A percentile compares a stretch with the other conserved stretches of the same genome.
These are phyloP conservation scores for Nasalis larvatus DNA, from an alignment of 2,113 vertebrate species.

Conservation along the genomic window DNA sequence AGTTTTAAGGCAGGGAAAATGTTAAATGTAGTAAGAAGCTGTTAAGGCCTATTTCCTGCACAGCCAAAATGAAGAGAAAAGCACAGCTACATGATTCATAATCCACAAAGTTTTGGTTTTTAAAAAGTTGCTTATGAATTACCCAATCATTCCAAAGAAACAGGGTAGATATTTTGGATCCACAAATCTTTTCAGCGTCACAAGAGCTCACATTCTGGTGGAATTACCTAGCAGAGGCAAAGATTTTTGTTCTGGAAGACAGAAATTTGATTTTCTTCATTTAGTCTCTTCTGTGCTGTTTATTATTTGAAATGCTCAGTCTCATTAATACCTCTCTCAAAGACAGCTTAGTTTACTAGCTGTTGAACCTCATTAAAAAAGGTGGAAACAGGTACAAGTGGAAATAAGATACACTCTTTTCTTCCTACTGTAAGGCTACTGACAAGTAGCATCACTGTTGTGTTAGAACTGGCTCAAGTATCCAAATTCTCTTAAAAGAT, in stretches of 20 bases:
- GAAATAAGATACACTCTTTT: not conserved
- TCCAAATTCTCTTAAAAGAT: not conserved
- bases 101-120: not conserved
- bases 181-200: not conserved
- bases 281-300: not conserved
- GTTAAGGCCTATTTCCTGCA: not conserved
- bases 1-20: not conserved
- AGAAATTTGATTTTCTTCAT: not conserved
- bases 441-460: not conserved
- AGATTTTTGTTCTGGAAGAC: not conserved
- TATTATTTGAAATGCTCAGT: not conserved
- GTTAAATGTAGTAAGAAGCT: not conserved
- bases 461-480: not conserved
- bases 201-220: no score
- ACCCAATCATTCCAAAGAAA: not conserved
- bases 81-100: not conserved
- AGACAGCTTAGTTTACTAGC: not conserved
- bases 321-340: not conserved
- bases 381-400: accelerated
- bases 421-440: not conserved
- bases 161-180: not conserved
- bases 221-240: accelerated
- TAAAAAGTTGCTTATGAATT: not conserved
- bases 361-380: not conserved
- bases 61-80: not conserved